These are phyloP conservation scores for Gymnopithys bicolor DNA, from an alignment of 2,797 vertebrate species.

Conservation along the genomic window DNA sequence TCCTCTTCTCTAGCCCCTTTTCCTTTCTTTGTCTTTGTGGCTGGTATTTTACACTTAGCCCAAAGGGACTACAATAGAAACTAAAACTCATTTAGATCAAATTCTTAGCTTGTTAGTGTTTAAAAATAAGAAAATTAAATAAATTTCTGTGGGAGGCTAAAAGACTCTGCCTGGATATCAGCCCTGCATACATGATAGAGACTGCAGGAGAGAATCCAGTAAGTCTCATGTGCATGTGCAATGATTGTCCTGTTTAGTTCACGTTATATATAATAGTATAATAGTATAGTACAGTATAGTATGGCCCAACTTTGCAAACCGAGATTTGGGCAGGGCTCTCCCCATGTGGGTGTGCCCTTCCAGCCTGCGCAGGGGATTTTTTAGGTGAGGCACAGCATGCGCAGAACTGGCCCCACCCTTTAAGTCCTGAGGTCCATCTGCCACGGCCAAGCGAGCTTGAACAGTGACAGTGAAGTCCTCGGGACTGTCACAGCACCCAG, in stretches of 20 bases:
- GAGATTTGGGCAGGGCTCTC: no score
- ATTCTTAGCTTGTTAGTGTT: background rate
- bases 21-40: constrained; percentile 58
- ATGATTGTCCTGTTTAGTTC: background rate
- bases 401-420: no score
- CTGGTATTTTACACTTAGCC: background rate
- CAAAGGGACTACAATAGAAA: background rate
- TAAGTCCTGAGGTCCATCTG: no score
- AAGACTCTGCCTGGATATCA: background rate
- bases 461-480: no score
- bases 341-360: no score
- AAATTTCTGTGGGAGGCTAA: background rate
- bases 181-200: background rate
- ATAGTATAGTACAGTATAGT: no score
- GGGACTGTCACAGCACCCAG: no score
- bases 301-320: no score
- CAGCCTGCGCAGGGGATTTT: no score
- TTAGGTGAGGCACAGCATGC: no score
- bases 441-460: no score
- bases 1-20: constrained; percentile 24
- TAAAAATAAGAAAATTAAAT: background rate
- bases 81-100: background rate
- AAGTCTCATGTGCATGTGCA: fast-evolving
- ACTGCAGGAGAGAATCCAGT: background rate
- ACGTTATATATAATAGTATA: fast-evolving